Evolutionary conservation across 2,113 vertebrate genomes (phyloP).

Genomic region (Bubalus kerabau): DNA sequence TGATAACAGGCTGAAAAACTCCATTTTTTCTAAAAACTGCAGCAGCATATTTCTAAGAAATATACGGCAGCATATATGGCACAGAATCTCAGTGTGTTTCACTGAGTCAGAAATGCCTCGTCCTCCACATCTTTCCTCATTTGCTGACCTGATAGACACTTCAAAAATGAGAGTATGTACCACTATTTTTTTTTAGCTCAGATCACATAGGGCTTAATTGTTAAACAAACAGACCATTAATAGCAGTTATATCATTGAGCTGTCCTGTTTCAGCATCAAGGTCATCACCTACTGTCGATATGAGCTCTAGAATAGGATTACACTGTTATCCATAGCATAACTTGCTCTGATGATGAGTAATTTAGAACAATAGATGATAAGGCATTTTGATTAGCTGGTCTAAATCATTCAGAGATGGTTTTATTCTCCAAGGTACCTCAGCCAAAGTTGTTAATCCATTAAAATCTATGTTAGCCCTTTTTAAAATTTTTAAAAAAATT

Average conservation of each 20-base stretch:
- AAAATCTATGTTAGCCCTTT: neutral
- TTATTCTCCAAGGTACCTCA: neutral
- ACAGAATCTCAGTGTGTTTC: neutral
- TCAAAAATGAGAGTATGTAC: neutral
- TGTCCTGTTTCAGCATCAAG: neutral
- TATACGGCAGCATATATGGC: neutral
- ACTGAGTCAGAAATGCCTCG: neutral
- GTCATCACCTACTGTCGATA: neutral
- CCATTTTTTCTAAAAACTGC: neutral
- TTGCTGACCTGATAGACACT: neutral
- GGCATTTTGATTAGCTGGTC: neutral
- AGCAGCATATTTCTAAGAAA: neutral
- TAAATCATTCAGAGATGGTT: neutral
- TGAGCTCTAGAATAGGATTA: neutral
- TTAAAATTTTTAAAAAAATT: neutral
- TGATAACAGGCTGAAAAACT: neutral
- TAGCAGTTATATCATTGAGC: neutral
- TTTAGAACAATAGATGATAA: neutral
- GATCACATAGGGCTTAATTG: neutral
- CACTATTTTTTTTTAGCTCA: neutral
- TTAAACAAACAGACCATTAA: neutral
- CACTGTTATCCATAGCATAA: neutral
- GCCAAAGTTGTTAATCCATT: neutral
- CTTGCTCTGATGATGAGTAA: neutral
- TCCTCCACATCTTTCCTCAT: rapidly evolving